Conservation (phyloP, 2,888 invertebrate genomes). For the Parnassius smintheus region DNA sequence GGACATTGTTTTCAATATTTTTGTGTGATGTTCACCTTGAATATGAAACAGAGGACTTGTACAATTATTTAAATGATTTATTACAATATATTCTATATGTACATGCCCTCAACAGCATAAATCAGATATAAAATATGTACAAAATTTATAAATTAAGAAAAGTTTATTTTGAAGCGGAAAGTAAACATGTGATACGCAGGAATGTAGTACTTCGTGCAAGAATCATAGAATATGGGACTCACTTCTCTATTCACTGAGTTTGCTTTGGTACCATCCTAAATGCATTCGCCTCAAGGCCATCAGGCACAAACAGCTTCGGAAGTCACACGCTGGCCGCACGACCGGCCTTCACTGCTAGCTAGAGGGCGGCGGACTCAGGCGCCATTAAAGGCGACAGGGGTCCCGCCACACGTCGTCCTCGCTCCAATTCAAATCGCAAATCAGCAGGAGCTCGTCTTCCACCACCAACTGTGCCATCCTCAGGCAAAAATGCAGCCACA, state of each 20-base stretch:
- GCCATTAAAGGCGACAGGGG: conserved; percentile 90
- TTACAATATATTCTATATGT: conserved; percentile 50
- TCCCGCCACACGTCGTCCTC: conserved; percentile 88
- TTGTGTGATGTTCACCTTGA: conserved; percentile 39
- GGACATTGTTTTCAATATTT: background rate
- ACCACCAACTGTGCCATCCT: conserved; percentile 73
- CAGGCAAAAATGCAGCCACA: conserved; percentile 93
- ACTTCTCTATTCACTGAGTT: conserved; percentile 53
- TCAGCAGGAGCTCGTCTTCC: conserved; percentile 83
- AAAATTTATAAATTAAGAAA: conserved; percentile 67
- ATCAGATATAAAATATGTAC: conserved; percentile 63
- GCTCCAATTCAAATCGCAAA: conserved; percentile 90
- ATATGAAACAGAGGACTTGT: conserved; percentile 47
- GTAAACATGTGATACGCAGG: conserved; percentile 47
- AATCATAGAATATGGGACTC: conserved; percentile 44
- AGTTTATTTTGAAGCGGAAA: conserved; percentile 47
- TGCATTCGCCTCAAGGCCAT: conserved; percentile 47
- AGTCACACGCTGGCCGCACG: conserved; percentile 74
- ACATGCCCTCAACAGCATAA: conserved; percentile 56
- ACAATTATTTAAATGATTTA: conserved; percentile 54
- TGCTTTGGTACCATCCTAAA: conserved; percentile 70
- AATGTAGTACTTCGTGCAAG: conserved; percentile 55
- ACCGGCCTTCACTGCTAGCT: conserved; percentile 70
- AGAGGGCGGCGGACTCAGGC: conserved; percentile 87
- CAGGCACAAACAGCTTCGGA: conserved; percentile 46